Evolutionary conservation across 92 coral and sea anemone species (phyloP).

Genomic region (Phenganax stokvisi): DNA sequence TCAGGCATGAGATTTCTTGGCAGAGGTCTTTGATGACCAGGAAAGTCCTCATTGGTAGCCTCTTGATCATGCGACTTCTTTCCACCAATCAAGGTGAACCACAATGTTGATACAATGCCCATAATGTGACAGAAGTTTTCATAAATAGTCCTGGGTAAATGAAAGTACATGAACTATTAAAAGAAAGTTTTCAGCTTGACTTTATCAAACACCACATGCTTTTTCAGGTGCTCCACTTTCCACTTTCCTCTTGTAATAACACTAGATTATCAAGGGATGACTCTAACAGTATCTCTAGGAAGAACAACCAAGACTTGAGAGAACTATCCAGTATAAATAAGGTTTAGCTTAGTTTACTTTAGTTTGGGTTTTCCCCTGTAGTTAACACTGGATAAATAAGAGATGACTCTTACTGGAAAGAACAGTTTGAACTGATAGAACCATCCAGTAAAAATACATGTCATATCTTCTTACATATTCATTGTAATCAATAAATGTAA

Average conservation of each 20-base stretch:
- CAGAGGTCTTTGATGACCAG: background rate
- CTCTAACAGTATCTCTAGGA: background rate
- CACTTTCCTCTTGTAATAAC: too few species aligned
- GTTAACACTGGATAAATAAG: too few species aligned
- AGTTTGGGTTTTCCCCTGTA: too few species aligned
- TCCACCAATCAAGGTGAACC: conserved; percentile 33
- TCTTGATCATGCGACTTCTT: background rate
- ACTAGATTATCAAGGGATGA: too few species aligned
- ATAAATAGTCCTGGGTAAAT: background rate
- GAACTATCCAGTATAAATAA: background rate
- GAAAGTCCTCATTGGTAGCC: background rate
- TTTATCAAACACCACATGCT: background rate
- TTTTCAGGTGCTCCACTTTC: too few species aligned
- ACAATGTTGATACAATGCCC: background rate
- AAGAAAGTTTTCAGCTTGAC: background rate
- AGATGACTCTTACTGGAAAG: background rate
- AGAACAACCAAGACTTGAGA: background rate
- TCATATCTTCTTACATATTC: conserved; percentile 1
- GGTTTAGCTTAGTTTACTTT: too few species aligned
- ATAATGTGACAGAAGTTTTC: background rate
- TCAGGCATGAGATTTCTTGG: conserved; percentile 10
- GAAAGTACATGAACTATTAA: background rate
- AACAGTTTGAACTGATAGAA: background rate
- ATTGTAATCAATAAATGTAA: conserved; percentile 54
- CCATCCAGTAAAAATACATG: background rate